phyloP scores from a whole-genome alignment of 1,140 invertebrate species.

The Solenopsis invicta region DNA sequence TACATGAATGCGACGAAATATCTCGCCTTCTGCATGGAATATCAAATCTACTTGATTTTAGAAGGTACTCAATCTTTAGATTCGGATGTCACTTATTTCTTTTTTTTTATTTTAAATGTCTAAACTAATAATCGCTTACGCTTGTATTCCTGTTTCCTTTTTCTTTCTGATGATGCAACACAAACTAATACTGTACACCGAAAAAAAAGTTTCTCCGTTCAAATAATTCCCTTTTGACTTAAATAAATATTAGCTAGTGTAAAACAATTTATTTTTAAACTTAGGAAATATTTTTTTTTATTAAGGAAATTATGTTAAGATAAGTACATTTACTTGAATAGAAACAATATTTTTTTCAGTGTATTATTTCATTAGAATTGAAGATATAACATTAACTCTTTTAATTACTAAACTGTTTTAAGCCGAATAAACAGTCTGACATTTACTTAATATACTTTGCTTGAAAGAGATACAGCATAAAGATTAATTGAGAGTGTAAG shows the following conservation, averaged over 20 bases:
- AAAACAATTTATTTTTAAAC: too few relatives aligned
- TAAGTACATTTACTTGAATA: too few relatives aligned
- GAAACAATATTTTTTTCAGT: too few relatives aligned
- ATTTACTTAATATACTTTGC: neutral
- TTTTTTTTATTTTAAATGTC: neutral
- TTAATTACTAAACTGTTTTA: neutral
- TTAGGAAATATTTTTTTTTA: too few relatives aligned
- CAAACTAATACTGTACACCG: too few relatives aligned
- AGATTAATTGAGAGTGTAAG: neutral
- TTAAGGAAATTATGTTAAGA: too few relatives aligned
- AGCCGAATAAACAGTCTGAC: neutral
- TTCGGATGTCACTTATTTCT: neutral
- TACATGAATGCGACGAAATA: too few relatives aligned
- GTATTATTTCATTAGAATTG: neutral
- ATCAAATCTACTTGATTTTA: neutral
- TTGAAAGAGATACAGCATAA: neutral
- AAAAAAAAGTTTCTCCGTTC: too few relatives aligned
- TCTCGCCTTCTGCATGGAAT: neutral
- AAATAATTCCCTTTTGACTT: too few relatives aligned
- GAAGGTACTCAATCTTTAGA: neutral
- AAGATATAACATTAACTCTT: neutral
- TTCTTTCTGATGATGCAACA: neutral
- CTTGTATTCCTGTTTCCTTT: neutral
- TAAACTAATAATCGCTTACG: neutral
- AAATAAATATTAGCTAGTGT: too few relatives aligned